Base-by-base conservation (phyloP, 2,888 invertebrate genomes). In the Spodoptera littoralis region DNA sequence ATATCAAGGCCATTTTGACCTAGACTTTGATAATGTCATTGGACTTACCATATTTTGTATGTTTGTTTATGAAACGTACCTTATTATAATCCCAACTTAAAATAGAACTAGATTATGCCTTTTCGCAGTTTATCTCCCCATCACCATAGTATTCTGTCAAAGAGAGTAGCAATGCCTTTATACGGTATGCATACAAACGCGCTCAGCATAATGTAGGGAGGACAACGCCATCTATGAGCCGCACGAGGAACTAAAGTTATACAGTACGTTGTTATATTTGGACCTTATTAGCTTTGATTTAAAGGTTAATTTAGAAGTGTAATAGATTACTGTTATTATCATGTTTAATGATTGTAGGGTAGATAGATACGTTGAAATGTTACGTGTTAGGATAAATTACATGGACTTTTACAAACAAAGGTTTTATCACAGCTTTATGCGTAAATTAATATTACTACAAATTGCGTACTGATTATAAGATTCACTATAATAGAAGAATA, bases 161-260 rank as follows among this genome's bases (percentile, higher is more conserved):
- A 60, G 48, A 45, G 36, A 55, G 51, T 56, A 70, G 73, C 55
- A 53, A 60, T 56, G 54, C 48, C 22, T 43, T 44, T 54, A 67
- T 13, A 41, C 24, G 49, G 47, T 45, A 36, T 49, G 73, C 67
- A 73, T 67, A 73, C 60, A 58, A 57, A 70, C 43, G 43, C 24
- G 46, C 18, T 24, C 36, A 30, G 46, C 43, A 46, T 72, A 56
- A 57, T 41, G 49, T 51, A 11, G 50, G n/a, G 13, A 27, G 24
- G n/a, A 53, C 54, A 58, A 24, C 70, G 73, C 60, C 70, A 70
- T 70, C 70, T 70, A 54, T 73, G 47, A 5, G 46, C 12, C 4
- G 8, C 12, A 13, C n/a, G 22, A 3, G 2, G 45, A n/a, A 73
- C 60, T 70, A 60, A 47, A 36, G 18, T 57, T 36, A 51, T 42